These are phyloP conservation scores for Leucopsar rothschildi DNA, from an alignment of 2,113 vertebrate species.

Conservation along the genomic window DNA sequence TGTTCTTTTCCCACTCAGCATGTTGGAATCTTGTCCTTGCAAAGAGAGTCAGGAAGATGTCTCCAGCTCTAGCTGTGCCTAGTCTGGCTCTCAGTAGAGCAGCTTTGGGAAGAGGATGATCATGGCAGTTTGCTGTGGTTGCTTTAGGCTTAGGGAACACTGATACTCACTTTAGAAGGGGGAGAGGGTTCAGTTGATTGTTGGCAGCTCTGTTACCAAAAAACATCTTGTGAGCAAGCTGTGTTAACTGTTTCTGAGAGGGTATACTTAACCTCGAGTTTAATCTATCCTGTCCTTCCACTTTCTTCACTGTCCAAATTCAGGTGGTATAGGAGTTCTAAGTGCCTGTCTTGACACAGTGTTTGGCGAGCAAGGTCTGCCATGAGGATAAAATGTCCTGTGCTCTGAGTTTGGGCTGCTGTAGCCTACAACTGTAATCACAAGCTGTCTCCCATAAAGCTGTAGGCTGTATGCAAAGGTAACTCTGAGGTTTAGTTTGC, in stretches of 20 bases:
- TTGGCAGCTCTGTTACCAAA: background rate
- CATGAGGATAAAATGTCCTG: background rate
- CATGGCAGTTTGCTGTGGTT: background rate
- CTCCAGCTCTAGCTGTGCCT: background rate
- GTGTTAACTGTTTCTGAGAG: background rate
- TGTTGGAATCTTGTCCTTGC: background rate
- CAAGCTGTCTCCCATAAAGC: background rate
- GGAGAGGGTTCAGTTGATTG: background rate
- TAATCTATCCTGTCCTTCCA: background rate
- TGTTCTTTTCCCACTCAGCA: background rate
- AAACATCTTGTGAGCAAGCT: background rate
- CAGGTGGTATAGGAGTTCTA: background rate
- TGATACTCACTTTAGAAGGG: background rate
- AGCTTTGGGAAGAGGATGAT: background rate
- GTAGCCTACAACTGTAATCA: background rate
- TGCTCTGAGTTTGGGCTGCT: background rate
- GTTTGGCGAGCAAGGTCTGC: background rate
- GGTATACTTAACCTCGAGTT: background rate
- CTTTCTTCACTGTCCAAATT: background rate
- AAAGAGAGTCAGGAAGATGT: fast-evolving
- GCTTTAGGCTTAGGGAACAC: background rate
- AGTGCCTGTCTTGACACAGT: background rate
- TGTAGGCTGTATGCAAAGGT: background rate
- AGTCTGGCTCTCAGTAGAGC: background rate
- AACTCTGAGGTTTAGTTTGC: background rate